A percentile compares a stretch with the other conserved stretches of the same genome.
Evolutionary conservation across 2,113 vertebrate genomes (phyloP).

Genomic region (Sylvia atricapilla): DNA sequence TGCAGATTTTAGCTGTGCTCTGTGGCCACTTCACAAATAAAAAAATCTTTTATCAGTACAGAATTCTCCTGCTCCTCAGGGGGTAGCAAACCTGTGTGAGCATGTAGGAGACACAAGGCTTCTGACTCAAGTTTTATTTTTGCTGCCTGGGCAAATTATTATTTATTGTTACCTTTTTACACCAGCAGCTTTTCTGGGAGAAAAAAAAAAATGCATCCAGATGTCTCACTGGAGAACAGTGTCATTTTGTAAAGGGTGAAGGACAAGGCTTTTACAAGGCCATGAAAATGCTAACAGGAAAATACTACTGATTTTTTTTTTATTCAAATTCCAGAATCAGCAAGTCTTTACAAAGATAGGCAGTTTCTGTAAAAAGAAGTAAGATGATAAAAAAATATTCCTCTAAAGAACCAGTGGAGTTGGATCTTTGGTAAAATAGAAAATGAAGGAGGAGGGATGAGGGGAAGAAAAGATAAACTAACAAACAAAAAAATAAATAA

Average conservation of each 20-base stretch:
- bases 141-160: not conserved
- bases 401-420: not conserved
- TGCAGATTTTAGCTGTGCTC: constrained; percentile 13
- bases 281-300: constrained; percentile 26
- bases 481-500: not conserved
- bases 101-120: not conserved
- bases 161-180: not conserved
- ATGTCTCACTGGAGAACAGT: not conserved
- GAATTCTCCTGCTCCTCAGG: not conserved
- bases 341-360: not conserved
- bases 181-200: not conserved
- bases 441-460: not conserved
- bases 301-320: not conserved
- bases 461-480: constrained; percentile 19
- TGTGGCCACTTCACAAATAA: not conserved
- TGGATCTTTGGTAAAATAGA: constrained; percentile 26
- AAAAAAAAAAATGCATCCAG: not conserved
- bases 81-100: not conserved
- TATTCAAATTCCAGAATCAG: not conserved
- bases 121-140: not conserved
- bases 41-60: not conserved
- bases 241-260: not conserved
- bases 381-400: not conserved
- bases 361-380: not conserved
- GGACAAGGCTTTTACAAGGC: not conserved